Conservation (phyloP, 2,113 vertebrate species). For the mouse (Mus musculus) region GRCm39 chr4:108945001-108945500, state of each 20-base stretch:
- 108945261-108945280: background rate
- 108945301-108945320: background rate
- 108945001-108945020: background rate
- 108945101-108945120: background rate
- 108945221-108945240: background rate
- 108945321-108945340: conserved; percentile 36
- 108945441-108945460: conserved; percentile 53
- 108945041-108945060: background rate
- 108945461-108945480: background rate
- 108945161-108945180: background rate
- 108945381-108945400: conserved; percentile 48
- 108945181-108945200: background rate
- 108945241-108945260: conserved; percentile 53
- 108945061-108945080: background rate
- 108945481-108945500: background rate
- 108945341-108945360: background rate
- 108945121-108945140: background rate
- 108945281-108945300: background rate
- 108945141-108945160: background rate
- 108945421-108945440: background rate
- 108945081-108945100: background rate
- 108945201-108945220: background rate
- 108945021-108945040: background rate
- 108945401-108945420: conserved; percentile 40
- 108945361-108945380: conserved; percentile 7